Conservation (phyloP, 2,888 invertebrate genomes). For the Heliconius cydno region DNA sequence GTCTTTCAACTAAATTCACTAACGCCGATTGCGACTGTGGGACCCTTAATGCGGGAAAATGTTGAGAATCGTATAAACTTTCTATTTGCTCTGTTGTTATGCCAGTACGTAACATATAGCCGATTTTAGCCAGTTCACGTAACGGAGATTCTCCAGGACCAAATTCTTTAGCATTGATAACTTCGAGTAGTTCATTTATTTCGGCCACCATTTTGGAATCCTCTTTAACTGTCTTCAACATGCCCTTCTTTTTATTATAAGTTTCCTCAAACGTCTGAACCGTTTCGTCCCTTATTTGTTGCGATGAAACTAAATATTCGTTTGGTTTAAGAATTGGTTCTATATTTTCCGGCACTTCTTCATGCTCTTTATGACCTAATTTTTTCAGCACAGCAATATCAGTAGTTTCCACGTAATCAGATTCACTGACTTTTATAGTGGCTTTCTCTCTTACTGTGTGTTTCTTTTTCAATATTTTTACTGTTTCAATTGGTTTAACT, state of each 20-base stretch:
- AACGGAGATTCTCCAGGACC: conserved; percentile 91
- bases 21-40: conserved; percentile 93
- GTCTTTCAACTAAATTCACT: conserved; percentile 92
- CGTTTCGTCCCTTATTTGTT: conserved; percentile 82
- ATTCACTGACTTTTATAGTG: conserved; percentile 80
- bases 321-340: conserved; percentile 80
- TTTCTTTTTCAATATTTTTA: conserved; percentile 81
- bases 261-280: conserved; percentile 81
- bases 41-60: conserved; percentile 90
- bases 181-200: conserved; percentile 89
- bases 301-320: conserved; percentile 83
- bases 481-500: conserved; percentile 82
- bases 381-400: conserved; percentile 86
- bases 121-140: conserved; percentile 92
- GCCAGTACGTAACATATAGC: conserved; percentile 89
- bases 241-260: conserved; percentile 82
- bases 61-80: conserved; percentile 89
- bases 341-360: conserved; percentile 73
- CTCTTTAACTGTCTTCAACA: conserved; percentile 81
- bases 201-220: conserved; percentile 86
- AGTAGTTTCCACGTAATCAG: conserved; percentile 84
- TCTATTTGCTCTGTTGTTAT: conserved; percentile 90
- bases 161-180: conserved; percentile 90
- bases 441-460: conserved; percentile 73
- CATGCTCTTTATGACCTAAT: conserved; percentile 80